Percentiles rank a stretch among this genome's conserved stretches.
Conservation (phyloP, 2,888 invertebrate species). For the Ochlodes sylvanus region DNA sequence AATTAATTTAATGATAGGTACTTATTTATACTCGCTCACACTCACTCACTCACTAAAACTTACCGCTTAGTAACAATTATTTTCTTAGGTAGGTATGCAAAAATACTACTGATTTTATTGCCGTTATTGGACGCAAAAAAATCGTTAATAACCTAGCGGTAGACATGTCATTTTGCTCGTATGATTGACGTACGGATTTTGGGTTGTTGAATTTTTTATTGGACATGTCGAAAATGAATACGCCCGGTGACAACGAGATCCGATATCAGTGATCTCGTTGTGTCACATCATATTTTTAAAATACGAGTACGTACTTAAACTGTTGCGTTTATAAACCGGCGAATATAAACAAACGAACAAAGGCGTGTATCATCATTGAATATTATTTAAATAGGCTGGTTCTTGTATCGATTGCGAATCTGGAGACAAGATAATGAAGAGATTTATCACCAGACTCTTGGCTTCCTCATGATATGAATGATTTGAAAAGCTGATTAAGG, state of each 20-base stretch:
- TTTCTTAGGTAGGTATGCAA: background rate
- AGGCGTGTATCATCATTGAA: background rate
- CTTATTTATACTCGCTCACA: too few species aligned
- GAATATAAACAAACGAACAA: background rate
- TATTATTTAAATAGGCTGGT: background rate
- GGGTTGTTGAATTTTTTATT: conserved; percentile 18
- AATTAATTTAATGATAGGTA: too few species aligned
- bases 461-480: too few species aligned
- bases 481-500: too few species aligned
- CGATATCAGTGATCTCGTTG: conserved; percentile 11
- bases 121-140: background rate
- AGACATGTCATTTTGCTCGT: conserved; percentile 10
- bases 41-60: too few species aligned
- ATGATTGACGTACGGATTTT: conserved; percentile 7
- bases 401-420: too few species aligned
- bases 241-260: conserved; percentile 14
- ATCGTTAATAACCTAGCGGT: conserved; percentile 10
- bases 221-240: conserved; percentile 15
- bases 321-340: background rate
- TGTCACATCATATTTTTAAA: conserved; percentile 21
- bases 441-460: too few species aligned
- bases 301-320: background rate
- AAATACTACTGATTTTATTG: background rate
- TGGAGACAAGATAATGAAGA: too few species aligned
- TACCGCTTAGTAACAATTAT: background rate